These are phyloP conservation scores for Varanus salvator DNA, from an alignment of 2,113 vertebrate species.

Conservation along the genomic window DNA sequence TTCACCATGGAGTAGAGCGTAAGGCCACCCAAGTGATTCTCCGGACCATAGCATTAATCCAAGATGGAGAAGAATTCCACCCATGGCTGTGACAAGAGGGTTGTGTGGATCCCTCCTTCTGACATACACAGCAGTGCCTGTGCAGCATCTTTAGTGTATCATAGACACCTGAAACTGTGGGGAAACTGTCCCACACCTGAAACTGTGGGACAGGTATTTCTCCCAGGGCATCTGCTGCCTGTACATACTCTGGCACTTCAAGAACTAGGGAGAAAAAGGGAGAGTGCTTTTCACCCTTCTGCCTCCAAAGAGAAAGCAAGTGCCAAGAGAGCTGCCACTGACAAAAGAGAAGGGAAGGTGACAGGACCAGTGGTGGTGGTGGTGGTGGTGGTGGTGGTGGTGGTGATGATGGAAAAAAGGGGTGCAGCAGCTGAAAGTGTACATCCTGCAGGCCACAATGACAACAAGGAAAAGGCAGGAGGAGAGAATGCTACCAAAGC, in stretches of 20 bases:
- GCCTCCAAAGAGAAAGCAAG: not conserved
- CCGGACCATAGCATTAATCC: not conserved
- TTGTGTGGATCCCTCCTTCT: not conserved
- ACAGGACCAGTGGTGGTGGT: too few relatives aligned
- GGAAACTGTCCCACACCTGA: too few relatives aligned
- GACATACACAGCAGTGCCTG: not conserved
- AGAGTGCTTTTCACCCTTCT: not conserved
- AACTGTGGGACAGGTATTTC: not conserved
- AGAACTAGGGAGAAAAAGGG: too few relatives aligned
- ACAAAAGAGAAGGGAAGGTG: not conserved
- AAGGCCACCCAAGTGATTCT: not conserved
- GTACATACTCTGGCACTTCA: too few relatives aligned
- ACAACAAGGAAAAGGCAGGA: not conserved
- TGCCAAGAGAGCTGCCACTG: not conserved
- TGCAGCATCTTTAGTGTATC: not conserved
- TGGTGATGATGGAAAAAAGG: not conserved
- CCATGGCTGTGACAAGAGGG: not conserved
- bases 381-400: too few relatives aligned
- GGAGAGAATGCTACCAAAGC: not conserved
- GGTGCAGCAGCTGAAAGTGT: not conserved
- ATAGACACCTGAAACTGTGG: not conserved
- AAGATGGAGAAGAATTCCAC: not conserved
- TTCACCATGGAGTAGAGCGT: not conserved
- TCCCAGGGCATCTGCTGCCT: not conserved
- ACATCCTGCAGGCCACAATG: not conserved